Evolutionary conservation across 2,113 vertebrate genomes (phyloP).

Genomic region (Rhinolophus ferrumequinum): DNA sequence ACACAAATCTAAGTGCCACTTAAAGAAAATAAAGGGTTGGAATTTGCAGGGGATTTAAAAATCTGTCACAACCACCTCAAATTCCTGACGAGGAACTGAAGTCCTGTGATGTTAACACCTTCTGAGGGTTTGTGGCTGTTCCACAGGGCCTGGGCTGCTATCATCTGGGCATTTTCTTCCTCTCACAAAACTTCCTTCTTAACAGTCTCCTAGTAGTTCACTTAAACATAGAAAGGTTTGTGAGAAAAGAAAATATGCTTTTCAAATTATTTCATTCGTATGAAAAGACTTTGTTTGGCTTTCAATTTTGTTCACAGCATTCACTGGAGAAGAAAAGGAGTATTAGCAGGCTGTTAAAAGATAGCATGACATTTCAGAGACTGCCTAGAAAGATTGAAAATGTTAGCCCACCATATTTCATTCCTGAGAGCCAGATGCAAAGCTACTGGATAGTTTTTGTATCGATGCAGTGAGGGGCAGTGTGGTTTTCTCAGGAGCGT

Average conservation of each 20-base stretch:
- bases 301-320: background rate
- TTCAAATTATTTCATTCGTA: background rate
- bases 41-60: background rate
- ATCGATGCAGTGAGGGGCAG: background rate
- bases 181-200: background rate
- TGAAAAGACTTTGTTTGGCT: background rate
- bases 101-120: no score
- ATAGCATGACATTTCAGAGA: background rate
- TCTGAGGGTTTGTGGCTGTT: background rate
- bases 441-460: background rate
- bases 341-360: background rate
- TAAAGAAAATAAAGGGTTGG: background rate
- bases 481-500: background rate
- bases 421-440: background rate
- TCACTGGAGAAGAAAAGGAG: background rate
- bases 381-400: background rate
- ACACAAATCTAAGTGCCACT: background rate
- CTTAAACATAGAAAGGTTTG: background rate
- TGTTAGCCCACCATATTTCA: background rate
- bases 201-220: background rate
- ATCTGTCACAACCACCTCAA: background rate
- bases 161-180: background rate
- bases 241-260: background rate
- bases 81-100: background rate
- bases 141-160: background rate